Evolutionary conservation across 2,888 invertebrate species (phyloP), one percentile per base, ranked within the genome.

Genomic region (Lithophane socia): DNA sequence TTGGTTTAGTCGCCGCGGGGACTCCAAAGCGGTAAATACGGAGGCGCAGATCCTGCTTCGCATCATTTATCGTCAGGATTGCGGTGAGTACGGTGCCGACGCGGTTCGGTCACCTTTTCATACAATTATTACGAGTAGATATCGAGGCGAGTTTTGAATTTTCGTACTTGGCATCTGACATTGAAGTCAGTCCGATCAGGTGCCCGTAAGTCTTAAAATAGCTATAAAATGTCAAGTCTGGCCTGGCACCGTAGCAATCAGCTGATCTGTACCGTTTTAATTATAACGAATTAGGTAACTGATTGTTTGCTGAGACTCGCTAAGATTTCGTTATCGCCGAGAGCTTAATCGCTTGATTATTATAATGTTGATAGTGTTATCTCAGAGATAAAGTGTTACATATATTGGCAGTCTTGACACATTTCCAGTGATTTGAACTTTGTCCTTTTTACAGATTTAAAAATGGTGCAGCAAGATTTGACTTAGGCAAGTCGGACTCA

Each of bases 381-480:
- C 93, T 89, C 77, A 74, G 88, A 91, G 92, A 90, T 84, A 87
- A 58, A 87, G 86, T 85, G 88, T 87, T 89, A 87, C 87, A 90
- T 91, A 88, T 82, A 91, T 91, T 89, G 86, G 85, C 88, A 89
- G 82, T 91, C 88, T 92, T 91, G 89, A 91, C 90, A 91, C 77
- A 85, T 87, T 89, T 88, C 82, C 87, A 90, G 92, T 93, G 90
- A 92, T 92, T 92, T 92, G 89, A 92, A 91, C 84, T 90, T 89
- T 90, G 89, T 90, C 85, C 86, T 89, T 80, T 84, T 95, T 95
- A 83, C 96, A 97, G 97, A 96, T 95, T 94, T 96, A 92, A 97
- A 97, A 93, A 97, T 97, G 97, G 97, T 97, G 94, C 97, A 97
- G 93, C 97, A 97, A 92, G 97, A 97, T 96, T 95, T 97, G 94